Base-by-base conservation (phyloP, 2,797 vertebrate species). In the Argyrosomus regius region DNA sequence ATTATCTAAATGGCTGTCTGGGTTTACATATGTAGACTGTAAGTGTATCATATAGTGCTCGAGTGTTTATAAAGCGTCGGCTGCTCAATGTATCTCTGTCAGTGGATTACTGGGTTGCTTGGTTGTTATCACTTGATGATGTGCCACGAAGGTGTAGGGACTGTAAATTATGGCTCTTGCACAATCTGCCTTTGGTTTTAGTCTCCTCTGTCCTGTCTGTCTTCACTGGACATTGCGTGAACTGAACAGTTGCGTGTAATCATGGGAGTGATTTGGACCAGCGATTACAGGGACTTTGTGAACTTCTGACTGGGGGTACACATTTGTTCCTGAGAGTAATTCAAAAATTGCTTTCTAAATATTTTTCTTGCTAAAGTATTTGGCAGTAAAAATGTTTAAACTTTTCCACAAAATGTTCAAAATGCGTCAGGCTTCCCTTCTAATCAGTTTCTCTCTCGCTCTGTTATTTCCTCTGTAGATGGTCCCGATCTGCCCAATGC, bases 401-500 rank as follows among this genome's bases (percentile, higher is more conserved):
- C 28, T 18, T 24, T 63, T 46, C 16, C 1, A 66, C 12, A 17
- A 78, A 67, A 31, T 70, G 20, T 41, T 39, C 0, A 60, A 43
- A 72, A 77, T 61, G 48, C 3, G 0, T 17, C 41, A 24, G 0
- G n/a, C 13, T 62, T 14, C 2, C 12, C 12, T 41, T 80, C 63
- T 88, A 77, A 89, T 72, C 72, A 17, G 3, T 9, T 28, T 52
- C 31, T 67, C 3, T 82, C 6, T 82, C 66, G 17, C 56, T 17
- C 20, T 88, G 17, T 85, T 75, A 16, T 90, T 78, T 77, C 24
- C 69, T 79, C 52, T 75, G 20, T 79, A 94, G 96, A 95, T 89
- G 94, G 91, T 60, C 83, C 88, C 65, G 97, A 97, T 72, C 75
- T 94, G 69, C 92, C 93, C 72, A 83, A 88, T 4, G 65, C 80